A percentile compares a stretch with the other conserved stretches of the same genome.
Evolutionary conservation across 1,140 invertebrate species (phyloP).

Genomic region (Stenopsyche tienmushanensis): DNA sequence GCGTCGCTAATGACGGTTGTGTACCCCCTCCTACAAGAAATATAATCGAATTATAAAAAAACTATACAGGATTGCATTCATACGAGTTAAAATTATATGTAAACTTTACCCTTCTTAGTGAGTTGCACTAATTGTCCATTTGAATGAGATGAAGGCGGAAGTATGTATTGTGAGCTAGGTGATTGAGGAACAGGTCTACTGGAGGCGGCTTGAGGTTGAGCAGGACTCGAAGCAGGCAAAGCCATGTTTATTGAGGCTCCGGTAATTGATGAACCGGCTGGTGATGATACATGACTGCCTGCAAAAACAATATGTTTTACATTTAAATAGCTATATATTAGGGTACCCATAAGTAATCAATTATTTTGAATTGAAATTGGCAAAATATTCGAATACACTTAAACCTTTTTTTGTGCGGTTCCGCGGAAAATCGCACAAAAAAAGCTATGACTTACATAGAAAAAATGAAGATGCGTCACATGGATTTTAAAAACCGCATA

Average conservation of each 20-base stretch:
- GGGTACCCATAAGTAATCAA: too few relatives aligned
- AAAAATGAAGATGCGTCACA: too few relatives aligned
- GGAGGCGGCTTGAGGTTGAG: slow-evolving; percentile 34
- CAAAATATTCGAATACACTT: too few relatives aligned
- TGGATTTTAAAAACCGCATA: too few relatives aligned
- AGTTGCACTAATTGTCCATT: slow-evolving; percentile 36
- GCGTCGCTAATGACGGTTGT: slow-evolving; percentile 35
- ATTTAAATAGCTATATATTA: too few relatives aligned
- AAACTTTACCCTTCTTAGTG: slow-evolving; percentile 36
- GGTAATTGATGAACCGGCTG: slow-evolving; percentile 1
- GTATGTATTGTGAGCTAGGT: slow-evolving; percentile 36
- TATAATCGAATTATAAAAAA: slow-evolving; percentile 5
- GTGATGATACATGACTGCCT: slow-evolving; percentile 34
- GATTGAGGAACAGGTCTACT: slow-evolving; percentile 27
- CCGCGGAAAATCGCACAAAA: too few relatives aligned
- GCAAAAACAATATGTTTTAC: too few relatives aligned
- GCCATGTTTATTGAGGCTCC: slow-evolving; percentile 2
- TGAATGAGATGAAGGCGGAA: slow-evolving; percentile 22
- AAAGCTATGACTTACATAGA: too few relatives aligned
- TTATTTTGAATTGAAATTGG: too few relatives aligned
- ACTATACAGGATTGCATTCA: too few relatives aligned
- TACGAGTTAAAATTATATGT: slow-evolving; percentile 10
- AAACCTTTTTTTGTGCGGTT: too few relatives aligned
- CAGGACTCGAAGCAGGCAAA: slow-evolving; percentile 16
- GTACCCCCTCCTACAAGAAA: slow-evolving; percentile 30